Conservation (phyloP, 2,888 invertebrate genomes). For the Acleris emargana region DNA sequence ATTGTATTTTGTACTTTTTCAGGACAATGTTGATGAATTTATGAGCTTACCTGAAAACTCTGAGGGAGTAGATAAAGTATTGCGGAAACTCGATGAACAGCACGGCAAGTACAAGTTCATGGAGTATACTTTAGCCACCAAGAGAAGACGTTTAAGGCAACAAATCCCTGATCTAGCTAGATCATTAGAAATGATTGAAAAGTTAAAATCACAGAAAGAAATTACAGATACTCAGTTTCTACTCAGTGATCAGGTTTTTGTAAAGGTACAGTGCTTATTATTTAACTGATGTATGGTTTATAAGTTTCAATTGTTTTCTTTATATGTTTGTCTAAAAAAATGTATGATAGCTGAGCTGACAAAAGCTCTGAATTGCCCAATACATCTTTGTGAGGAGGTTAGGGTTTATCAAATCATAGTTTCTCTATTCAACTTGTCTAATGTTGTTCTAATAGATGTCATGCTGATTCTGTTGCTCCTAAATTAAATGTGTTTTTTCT, state of each 20-base stretch:
- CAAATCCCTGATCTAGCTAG: slow-evolving; percentile 98
- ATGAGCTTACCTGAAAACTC: slow-evolving; percentile 93
- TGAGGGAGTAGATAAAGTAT: slow-evolving; percentile 92
- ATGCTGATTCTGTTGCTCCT: too few relatives aligned
- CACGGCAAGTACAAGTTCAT: slow-evolving; percentile 98
- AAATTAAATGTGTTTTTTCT: slow-evolving; percentile 41
- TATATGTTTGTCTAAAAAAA: too few relatives aligned
- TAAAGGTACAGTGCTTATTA: slow-evolving; percentile 69
- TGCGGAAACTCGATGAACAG: slow-evolving; percentile 94
- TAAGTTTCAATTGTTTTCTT: too few relatives aligned
- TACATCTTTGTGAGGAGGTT: too few relatives aligned
- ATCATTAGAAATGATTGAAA: slow-evolving; percentile 95
- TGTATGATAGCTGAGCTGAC: too few relatives aligned
- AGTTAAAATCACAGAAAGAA: slow-evolving; percentile 91
- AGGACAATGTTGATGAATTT: slow-evolving; percentile 98
- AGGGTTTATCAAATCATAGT: too few relatives aligned
- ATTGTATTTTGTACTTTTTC: slow-evolving; percentile 43
- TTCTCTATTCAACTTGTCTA: too few relatives aligned
- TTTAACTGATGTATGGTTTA: too few relatives aligned
- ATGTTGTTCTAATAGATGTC: too few relatives aligned
- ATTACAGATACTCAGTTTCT: slow-evolving; percentile 95
- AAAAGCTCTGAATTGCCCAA: too few relatives aligned
- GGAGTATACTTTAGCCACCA: slow-evolving; percentile 95
- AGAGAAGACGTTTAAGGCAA: slow-evolving; percentile 92
- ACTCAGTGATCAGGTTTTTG: slow-evolving; percentile 95